Base-by-base conservation (phyloP, 1,140 invertebrate genomes). In the Metopolophium dirhodum region DNA sequence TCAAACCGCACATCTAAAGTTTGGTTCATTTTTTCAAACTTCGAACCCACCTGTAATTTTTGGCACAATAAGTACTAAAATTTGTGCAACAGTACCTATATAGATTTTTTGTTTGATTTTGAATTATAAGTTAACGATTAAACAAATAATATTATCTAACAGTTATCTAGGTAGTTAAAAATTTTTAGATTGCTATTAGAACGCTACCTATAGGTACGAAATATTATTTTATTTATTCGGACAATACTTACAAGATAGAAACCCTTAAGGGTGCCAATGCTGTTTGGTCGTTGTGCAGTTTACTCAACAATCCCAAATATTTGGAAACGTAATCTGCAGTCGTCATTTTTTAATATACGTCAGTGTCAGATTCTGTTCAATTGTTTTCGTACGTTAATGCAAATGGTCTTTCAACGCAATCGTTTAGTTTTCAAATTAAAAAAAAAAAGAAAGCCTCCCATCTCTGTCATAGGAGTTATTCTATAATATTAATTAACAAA, bases 321-420 rank as follows among this genome's bases (percentile, higher is more conserved):
- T 90, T 90, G 8, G 54, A 68, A 90, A 37, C 22, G 11, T 89
- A 89, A 89, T 89, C 96, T 95, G 0, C 47, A 37, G 57, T 68
- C 37, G 7, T n/a, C 22, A 18, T 41, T 45, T 47, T 47, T 26
- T 11, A 8, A 18, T 86, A 26, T 41, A 86, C 23, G 82, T 37
- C 6, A 2, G 30, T n/a, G 37, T 37, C 37, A 37, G 37, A 77
- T n/a, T 77, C 61, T 18, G 1, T n/a, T 77, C 11, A 18, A n/a
- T n/a, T 22, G n/a, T n/a, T 18, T 77, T 77, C 2, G 14, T 77
- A 20, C 61, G 11, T 30, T 14, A 68, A 7, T 14, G 30, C 3
- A 68, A 68, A 9, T 68, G 11, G 9, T 6, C 11, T 68, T 68
- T 68, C 30, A 30, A 4, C 26, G 9, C 30, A n/a, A n/a, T n/a